A percentile compares a stretch with the other conserved stretches of the same genome.
Conservation (phyloP, 2,113 vertebrate genomes). For the Burhinus bistriatus region DNA sequence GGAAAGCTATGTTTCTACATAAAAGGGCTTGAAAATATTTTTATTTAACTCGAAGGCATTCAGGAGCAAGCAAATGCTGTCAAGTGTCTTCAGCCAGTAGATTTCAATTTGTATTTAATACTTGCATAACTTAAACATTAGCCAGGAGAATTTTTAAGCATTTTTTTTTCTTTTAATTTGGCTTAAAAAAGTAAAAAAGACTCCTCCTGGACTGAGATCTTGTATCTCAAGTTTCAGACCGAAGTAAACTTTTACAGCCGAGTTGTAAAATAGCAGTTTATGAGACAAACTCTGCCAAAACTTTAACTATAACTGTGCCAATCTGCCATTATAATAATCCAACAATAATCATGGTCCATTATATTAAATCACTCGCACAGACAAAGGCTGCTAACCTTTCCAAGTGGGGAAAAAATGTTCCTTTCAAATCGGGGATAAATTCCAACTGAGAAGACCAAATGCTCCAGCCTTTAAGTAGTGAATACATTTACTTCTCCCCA, state of each 20-base stretch:
- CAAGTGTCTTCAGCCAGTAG: constrained; percentile 46
- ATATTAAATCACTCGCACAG: constrained; percentile 63
- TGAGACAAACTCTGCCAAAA: constrained; percentile 70
- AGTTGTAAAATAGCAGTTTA: constrained; percentile 76
- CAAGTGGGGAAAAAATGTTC: constrained; percentile 40
- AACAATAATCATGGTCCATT: constrained; percentile 65
- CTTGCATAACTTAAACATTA: constrained; percentile 68
- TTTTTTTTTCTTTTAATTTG: constrained; percentile 63
- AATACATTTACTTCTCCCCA: constrained; percentile 53
- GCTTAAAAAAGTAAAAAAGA: constrained; percentile 51
- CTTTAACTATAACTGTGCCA: constrained; percentile 74
- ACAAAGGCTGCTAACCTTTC: constrained; percentile 62
- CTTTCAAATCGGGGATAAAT: constrained; percentile 24
- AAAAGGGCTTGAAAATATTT: constrained; percentile 29
- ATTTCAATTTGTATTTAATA: constrained; percentile 68
- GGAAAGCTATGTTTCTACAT: background rate
- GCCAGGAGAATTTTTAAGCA: constrained; percentile 64
- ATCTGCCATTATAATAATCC: constrained; percentile 67
- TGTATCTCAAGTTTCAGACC: constrained; percentile 73
- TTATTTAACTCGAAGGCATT: constrained; percentile 44
- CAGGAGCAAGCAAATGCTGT: constrained; percentile 13
- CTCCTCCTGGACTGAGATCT: constrained; percentile 56
- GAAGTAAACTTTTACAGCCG: constrained; percentile 75
- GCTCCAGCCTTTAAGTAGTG: constrained; percentile 24
- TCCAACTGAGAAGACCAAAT: constrained; percentile 56